phyloP scores from a whole-genome alignment of 2,797 vertebrate species.

The Rhincodon typus region DNA sequence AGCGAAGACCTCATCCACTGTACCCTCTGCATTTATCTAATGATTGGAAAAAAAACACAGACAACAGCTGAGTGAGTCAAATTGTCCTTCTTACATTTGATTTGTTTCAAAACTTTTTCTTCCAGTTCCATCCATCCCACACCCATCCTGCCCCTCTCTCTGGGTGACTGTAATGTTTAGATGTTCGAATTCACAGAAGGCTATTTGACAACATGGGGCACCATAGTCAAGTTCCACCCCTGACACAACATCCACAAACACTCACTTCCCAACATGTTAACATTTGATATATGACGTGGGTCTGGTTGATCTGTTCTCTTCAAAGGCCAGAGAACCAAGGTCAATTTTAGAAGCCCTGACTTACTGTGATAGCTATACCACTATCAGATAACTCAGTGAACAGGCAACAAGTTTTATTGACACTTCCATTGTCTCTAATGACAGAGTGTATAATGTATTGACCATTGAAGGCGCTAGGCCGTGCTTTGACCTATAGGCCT shows the following conservation, averaged over 20 bases:
- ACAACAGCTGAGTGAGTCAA: not conserved
- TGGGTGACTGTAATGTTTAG: not conserved
- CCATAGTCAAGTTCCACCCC: not conserved
- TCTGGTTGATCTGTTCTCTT: not conserved
- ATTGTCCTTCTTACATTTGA: not conserved
- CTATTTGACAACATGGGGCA: not conserved
- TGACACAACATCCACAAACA: not conserved
- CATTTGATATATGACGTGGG: not conserved
- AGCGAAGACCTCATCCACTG: constrained; percentile 17
- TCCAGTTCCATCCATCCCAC: not conserved
- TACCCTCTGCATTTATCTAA: constrained; percentile 19
- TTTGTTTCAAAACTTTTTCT: not conserved
- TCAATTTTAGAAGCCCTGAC: not conserved
- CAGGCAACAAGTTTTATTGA: not conserved
- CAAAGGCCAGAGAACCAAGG: not conserved
- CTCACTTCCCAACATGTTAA: not conserved
- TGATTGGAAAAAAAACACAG: not conserved
- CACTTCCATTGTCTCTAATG: not conserved
- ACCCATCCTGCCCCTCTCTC: not conserved
- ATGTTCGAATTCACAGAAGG: not conserved
- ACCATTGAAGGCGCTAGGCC: not conserved
- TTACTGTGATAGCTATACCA: too few species aligned
- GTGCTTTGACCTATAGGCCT: not conserved
- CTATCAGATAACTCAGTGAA: not conserved
- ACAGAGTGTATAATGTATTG: not conserved